A percentile compares a stretch with the other conserved stretches of the same genome.
Conservation (phyloP, 1,140 invertebrate species). For the Lepidostoma basale region DNA sequence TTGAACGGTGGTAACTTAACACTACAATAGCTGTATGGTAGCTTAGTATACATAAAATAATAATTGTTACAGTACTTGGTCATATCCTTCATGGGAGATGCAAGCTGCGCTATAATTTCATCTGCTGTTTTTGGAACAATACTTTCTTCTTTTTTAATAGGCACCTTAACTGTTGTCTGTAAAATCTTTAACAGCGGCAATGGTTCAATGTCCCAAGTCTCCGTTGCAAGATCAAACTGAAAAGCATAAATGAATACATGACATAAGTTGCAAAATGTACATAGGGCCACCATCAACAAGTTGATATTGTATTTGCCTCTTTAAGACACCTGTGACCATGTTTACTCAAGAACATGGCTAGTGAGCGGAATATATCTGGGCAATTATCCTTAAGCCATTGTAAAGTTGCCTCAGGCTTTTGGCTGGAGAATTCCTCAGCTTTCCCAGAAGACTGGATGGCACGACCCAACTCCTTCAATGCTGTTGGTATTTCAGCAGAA, state of each 20-base stretch:
- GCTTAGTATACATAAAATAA: too few species aligned
- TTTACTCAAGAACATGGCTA: constrained; percentile 68
- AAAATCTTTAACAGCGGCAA: constrained; percentile 66
- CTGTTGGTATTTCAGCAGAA: constrained; percentile 70
- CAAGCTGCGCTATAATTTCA: constrained; percentile 57
- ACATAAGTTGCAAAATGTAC: too few species aligned
- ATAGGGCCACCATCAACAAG: too few species aligned
- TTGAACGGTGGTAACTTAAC: too few species aligned
- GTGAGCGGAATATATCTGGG: constrained; percentile 57
- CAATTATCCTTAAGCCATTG: constrained; percentile 66
- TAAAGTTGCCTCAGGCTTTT: constrained; percentile 60
- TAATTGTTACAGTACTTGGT: constrained; percentile 61
- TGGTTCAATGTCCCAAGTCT: constrained; percentile 72
- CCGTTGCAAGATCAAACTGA: constrained; percentile 70
- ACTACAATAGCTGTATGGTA: too few species aligned
- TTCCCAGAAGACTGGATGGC: constrained; percentile 59
- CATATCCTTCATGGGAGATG: constrained; percentile 56
- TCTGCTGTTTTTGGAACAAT: constrained; percentile 37
- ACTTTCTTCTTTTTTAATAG: constrained; percentile 42
- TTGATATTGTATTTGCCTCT: constrained; percentile 62
- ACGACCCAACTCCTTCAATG: constrained; percentile 62
- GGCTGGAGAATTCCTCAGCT: constrained; percentile 61
- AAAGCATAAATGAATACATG: too few species aligned
- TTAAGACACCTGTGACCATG: constrained; percentile 77
- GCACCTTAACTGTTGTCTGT: constrained; percentile 57